phyloP scores from a whole-genome alignment of 2,888 invertebrate genomes.

The Leistus spinibarbis region DNA sequence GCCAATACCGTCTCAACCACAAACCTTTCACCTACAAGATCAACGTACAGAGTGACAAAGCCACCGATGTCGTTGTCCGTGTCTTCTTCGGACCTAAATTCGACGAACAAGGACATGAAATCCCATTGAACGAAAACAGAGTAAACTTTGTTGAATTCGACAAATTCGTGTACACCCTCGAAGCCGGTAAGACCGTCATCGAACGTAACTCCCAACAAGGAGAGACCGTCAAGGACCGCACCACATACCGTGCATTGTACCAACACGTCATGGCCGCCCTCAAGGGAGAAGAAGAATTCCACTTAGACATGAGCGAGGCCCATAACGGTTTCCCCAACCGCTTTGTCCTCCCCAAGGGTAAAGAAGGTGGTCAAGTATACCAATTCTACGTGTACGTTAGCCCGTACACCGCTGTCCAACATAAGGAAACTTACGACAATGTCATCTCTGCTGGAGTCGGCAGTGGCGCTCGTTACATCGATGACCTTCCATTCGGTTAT shows the following conservation, averaged over 20 bases:
- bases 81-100: slow-evolving; percentile 75
- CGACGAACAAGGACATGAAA: slow-evolving; percentile 62
- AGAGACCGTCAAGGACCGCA: slow-evolving; percentile 66
- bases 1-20: slow-evolving; percentile 74
- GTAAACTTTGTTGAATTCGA: slow-evolving; percentile 68
- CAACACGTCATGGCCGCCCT: slow-evolving; percentile 65
- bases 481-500: slow-evolving; percentile 71
- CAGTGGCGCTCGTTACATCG: slow-evolving; percentile 62
- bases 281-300: slow-evolving; percentile 61
- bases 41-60: slow-evolving; percentile 65
- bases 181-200: slow-evolving; percentile 69
- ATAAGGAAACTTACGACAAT: slow-evolving; percentile 54
- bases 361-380: slow-evolving; percentile 64
- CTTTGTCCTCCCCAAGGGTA: slow-evolving; percentile 71
- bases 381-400: slow-evolving; percentile 61
- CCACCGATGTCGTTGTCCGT: slow-evolving; percentile 64
- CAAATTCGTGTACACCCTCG: slow-evolving; percentile 64
- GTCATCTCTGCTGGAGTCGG: slow-evolving; percentile 62
- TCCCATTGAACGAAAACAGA: slow-evolving; percentile 63
- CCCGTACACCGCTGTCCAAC: slow-evolving; percentile 46
- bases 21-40: slow-evolving; percentile 68
- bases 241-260: slow-evolving; percentile 68
- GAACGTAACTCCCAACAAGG: slow-evolving; percentile 71
- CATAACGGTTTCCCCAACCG: slow-evolving; percentile 74
- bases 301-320: slow-evolving; percentile 61